Conservation (phyloP, 2,888 invertebrate genomes). For the Saturnia japonica region DNA sequence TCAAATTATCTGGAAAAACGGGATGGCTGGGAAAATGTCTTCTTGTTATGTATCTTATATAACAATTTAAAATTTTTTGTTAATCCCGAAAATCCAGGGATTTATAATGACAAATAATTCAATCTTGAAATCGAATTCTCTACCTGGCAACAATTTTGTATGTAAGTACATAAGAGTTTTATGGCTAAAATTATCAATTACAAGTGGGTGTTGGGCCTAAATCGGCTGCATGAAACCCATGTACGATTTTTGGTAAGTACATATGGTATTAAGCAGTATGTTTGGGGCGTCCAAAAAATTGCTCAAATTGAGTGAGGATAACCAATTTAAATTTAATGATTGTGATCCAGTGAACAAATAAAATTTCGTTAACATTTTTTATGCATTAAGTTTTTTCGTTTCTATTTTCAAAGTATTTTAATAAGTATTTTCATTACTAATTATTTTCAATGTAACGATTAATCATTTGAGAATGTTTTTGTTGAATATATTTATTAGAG, state of each 20-base stretch:
- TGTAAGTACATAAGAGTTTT: neutral
- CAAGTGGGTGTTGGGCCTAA: neutral
- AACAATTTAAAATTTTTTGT: too few species aligned
- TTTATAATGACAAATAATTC: too few species aligned
- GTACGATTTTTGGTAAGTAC: neutral
- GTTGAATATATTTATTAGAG: neutral
- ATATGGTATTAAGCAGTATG: neutral
- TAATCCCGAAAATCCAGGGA: too few species aligned
- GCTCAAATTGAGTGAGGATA: neutral
- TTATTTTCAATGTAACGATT: neutral
- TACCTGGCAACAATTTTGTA: neutral
- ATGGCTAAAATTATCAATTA: neutral
- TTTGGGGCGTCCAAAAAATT: neutral
- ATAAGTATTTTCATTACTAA: neutral
- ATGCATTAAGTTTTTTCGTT: neutral
- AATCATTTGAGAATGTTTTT: neutral
- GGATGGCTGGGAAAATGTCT: too few species aligned
- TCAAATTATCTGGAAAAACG: too few species aligned
- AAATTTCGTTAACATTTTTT: neutral
- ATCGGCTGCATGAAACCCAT: neutral
- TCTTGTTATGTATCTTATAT: too few species aligned
- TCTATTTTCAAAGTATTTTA: neutral
- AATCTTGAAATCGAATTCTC: too few species aligned
- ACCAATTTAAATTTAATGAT: neutral
- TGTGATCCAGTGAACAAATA: conserved; percentile 13